Evolutionary conservation across 2,797 vertebrate genomes (phyloP).

Genomic region (Notolabrus celidotus): DNA sequence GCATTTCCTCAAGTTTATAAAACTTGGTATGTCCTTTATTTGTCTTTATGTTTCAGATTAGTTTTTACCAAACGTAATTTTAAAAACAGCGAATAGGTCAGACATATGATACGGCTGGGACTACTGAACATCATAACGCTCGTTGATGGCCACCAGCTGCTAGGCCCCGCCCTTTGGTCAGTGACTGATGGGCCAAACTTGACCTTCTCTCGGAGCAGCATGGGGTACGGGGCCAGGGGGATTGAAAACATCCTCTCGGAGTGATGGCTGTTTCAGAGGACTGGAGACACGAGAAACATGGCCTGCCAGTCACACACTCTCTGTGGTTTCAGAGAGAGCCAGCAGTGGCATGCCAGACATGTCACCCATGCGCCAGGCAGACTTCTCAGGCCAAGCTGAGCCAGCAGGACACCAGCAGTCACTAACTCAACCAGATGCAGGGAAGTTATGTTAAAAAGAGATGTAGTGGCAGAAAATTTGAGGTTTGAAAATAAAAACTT

Average conservation of each 20-base stretch:
- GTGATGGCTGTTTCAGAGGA: constrained; percentile 83
- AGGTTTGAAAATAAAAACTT: constrained; percentile 2
- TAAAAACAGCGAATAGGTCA: constrained; percentile 33
- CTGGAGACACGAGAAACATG: constrained; percentile 83
- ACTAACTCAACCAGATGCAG: constrained; percentile 30
- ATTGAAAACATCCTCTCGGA: constrained; percentile 87
- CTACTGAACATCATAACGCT: constrained; percentile 71
- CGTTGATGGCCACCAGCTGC: constrained; percentile 81
- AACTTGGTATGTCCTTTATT: not conserved
- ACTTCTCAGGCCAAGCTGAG: constrained; percentile 77
- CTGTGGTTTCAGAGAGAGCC: constrained; percentile 80
- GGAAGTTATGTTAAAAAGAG: constrained; percentile 28
- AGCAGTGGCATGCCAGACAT: constrained; percentile 82
- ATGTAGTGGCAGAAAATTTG: not conserved
- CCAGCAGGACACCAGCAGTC: constrained; percentile 56
- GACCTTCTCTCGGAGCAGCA: constrained; percentile 82
- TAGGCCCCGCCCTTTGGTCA: constrained; percentile 80
- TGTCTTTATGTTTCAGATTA: not conserved
- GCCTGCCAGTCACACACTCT: constrained; percentile 80
- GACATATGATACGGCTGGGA: constrained; percentile 33
- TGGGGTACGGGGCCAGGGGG: constrained; percentile 56
- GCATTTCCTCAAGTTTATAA: not conserved
- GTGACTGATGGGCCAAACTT: constrained; percentile 88
- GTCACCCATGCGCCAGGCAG: constrained; percentile 82
- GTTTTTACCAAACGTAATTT: not conserved